A percentile compares a stretch with the other conserved stretches of the same genome.
Conservation (phyloP, 64 coral and sea anemone species). For the Anthopleura sola region DNA sequence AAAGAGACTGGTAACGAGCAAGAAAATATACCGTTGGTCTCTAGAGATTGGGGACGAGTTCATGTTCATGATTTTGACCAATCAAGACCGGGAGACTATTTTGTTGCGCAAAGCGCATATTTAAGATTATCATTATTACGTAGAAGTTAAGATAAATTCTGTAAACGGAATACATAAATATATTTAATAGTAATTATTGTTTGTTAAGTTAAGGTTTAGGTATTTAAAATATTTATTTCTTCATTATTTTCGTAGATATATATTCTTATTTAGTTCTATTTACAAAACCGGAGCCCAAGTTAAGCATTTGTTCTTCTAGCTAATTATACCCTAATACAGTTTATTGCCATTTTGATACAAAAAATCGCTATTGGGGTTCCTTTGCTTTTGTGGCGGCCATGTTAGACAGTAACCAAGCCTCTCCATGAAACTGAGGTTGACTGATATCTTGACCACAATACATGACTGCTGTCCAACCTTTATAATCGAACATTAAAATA, state of each 20-base stretch:
- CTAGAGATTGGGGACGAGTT: background rate
- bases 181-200: background rate
- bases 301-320: background rate
- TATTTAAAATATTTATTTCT: slow-evolving; percentile 1
- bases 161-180: background rate
- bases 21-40: background rate
- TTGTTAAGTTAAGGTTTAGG: background rate
- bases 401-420: too few species aligned
- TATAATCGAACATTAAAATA: too few species aligned
- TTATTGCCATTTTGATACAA: too few species aligned
- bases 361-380: too few species aligned
- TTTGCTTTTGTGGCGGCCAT: too few species aligned
- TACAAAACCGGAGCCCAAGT: background rate
- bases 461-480: too few species aligned
- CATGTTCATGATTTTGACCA: background rate
- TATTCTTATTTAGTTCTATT: background rate
- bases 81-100: background rate
- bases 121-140: background rate
- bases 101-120: background rate
- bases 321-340: too few species aligned
- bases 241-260: background rate
- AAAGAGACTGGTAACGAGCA: background rate
- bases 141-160: background rate
- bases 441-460: too few species aligned
- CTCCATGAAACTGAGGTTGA: too few species aligned